phyloP scores from a whole-genome alignment of 2,888 invertebrate genomes.

The Coecobrya sp. region DNA sequence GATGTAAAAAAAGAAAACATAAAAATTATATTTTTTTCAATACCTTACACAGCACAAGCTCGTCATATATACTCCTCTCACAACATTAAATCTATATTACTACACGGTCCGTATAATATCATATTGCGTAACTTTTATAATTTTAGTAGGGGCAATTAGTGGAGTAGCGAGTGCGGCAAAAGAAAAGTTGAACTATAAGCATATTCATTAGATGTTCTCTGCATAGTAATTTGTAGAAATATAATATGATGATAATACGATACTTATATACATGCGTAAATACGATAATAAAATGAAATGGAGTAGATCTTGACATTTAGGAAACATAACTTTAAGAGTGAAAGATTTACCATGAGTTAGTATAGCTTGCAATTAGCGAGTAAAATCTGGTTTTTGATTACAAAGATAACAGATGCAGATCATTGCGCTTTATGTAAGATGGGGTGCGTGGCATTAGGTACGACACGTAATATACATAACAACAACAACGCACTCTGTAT shows the following conservation, averaged over 20 bases:
- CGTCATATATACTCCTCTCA: too few species aligned
- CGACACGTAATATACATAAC: background rate
- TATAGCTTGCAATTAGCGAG: conserved; percentile 80
- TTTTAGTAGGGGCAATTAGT: conserved; percentile 73
- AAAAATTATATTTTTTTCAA: conserved; percentile 46
- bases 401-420: conserved; percentile 71
- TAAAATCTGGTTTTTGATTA: conserved; percentile 75
- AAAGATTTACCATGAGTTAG: conserved; percentile 53
- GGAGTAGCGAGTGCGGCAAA: conserved; percentile 48
- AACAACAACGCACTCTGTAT: background rate
- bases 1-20: background rate
- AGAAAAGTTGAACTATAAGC: conserved; percentile 31
- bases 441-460: background rate
- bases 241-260: conserved; percentile 8
- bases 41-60: too few species aligned
- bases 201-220: conserved; percentile 17
- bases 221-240: conserved; percentile 47
- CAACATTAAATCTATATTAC: background rate
- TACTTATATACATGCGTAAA: background rate
- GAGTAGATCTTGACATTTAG: conserved; percentile 71
- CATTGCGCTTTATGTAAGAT: conserved; percentile 34
- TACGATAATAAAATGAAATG: conserved; percentile 58
- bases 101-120: conserved; percentile 35
- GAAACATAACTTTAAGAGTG: conserved; percentile 71
- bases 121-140: conserved; percentile 65